Evolutionary conservation across 2,888 invertebrate species (phyloP).

Genomic region (Auanema sp.): DNA sequence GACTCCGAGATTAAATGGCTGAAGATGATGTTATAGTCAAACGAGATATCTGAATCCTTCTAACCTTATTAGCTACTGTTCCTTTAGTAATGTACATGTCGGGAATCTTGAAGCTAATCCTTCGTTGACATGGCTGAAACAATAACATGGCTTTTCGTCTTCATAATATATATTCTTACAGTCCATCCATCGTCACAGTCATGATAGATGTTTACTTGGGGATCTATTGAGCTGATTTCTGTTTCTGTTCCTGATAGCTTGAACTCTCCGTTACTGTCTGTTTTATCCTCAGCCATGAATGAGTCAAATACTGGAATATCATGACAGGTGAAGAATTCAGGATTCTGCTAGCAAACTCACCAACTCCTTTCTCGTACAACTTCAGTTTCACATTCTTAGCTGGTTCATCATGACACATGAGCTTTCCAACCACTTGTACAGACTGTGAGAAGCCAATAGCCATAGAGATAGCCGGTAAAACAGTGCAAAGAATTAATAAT

Average conservation of each 20-base stretch:
- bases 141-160: too few species aligned
- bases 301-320: neutral
- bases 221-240: constrained; percentile 16
- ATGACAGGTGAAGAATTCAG: neutral
- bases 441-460: constrained; percentile 41
- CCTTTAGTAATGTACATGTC: constrained; percentile 40
- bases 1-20: constrained; percentile 37
- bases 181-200: constrained; percentile 21
- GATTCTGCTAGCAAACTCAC: too few species aligned
- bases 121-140: constrained; percentile 41
- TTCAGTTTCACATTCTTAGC: constrained; percentile 35
- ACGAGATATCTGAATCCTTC: neutral
- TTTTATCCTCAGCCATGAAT: constrained; percentile 11
- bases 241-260: neutral
- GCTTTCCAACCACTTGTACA: constrained; percentile 33
- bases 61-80: constrained; percentile 11
- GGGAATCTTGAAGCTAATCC: constrained; percentile 38
- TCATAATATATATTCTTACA: neutral
- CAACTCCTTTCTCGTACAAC: constrained; percentile 41
- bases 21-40: neutral
- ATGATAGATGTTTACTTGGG: constrained; percentile 21
- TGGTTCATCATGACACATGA: constrained; percentile 41
- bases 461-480: neutral
- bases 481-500: too few species aligned
- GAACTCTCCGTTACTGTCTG: constrained; percentile 10